Base-by-base conservation (phyloP, 1,140 invertebrate species). In the Drosophila tani region DNA sequence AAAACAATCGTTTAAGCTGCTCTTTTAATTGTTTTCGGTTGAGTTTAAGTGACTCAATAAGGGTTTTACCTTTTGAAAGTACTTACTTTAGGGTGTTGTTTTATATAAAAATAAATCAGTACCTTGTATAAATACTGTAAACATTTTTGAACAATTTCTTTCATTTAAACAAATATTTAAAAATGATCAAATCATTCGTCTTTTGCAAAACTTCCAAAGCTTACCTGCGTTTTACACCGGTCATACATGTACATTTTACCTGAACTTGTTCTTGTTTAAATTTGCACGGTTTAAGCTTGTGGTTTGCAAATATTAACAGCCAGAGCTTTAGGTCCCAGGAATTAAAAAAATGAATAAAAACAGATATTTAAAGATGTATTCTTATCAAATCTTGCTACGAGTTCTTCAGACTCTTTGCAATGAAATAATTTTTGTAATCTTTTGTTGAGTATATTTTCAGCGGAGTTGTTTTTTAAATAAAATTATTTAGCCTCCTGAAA, bases 1-100 rank as follows among this genome's bases (percentile, higher is more conserved):
- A 77, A 40, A 60, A 49, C 62, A 68, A 40, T 41, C 21, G 32
- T 46, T 29, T 67, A 21, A 55, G 60, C 17, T 41, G 8, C 15
- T 29, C 14, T 27, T 17, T 58, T 53, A 19, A 51, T 21, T 19
- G 9, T 27, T 62, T 50, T 62, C 8, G 1, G 19, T 38, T 21
- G 1, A 55, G 7, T 38, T 7, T 55, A 21, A 40, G 21, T 40
- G 8, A 1, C 19, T 9, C 4, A 5, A 21, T 38, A 21, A 15
- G 11, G 1, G 3, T 11, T 21, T 21, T 3, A 21, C 6, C 6
- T 12, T 17, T 21, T 14, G 4, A 17, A 27, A 27, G 4, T 55
- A 55, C 14, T 55, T 38, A 35, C 51, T 19, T 21, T 5, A 55
- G 38, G 7, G 1, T 21, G 1, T 21, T 19, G 7, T 38, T 15